Evolutionary conservation across 53 echinoderm and acorn worm genomes (phyloP), one percentile per base, ranked within the genome.

Genomic region (Crossaster papposus): DNA sequence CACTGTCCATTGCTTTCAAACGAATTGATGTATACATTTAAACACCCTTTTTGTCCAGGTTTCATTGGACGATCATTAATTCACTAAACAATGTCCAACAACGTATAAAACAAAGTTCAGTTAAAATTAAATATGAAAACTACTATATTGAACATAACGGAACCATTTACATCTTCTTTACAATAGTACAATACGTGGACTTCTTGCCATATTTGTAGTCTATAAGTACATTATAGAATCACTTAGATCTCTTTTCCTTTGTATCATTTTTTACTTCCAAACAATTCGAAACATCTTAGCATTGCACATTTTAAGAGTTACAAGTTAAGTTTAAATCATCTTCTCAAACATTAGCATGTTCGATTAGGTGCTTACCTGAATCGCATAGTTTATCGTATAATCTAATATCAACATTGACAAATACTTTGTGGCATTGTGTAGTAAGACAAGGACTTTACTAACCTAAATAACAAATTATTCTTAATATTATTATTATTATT

Each of bases 141-240:
- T 44, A 44, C 1, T 44, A 5, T 44, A 44, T 44, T 5, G 44
- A 44, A 44, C 44, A 44, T 44, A 70, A 68, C 14, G 62, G 64
- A n/a, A 64, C 33, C 12, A 12, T 6, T 23, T 23, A 10, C 1
- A 70, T 18, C 17, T 31, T 83, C 28, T 37, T 22, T 28, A 10
- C 3, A 28, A 55, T 82, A 82, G 51, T 83, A 83, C 83, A 26
- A 70, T 70, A 37, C 70, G 68, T 70, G 70, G 82, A 82, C 82
- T 37, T 64, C 6, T 68, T 36, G 36, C 24, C 26, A 37, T 24
- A 31, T 20, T 4, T 36, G 35, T 74, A 74, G 31, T 13, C 33
- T n/a, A 74, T 1, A 12, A 18, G 68, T 68, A 68, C 28, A 28
- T 24, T 13, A 12, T 28, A n/a, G 68, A 58, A 58, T 15, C 15